These are phyloP conservation scores for Lepilemur septentrionalis DNA, from an alignment of 2,797 vertebrate genomes.

Conservation along the genomic window DNA sequence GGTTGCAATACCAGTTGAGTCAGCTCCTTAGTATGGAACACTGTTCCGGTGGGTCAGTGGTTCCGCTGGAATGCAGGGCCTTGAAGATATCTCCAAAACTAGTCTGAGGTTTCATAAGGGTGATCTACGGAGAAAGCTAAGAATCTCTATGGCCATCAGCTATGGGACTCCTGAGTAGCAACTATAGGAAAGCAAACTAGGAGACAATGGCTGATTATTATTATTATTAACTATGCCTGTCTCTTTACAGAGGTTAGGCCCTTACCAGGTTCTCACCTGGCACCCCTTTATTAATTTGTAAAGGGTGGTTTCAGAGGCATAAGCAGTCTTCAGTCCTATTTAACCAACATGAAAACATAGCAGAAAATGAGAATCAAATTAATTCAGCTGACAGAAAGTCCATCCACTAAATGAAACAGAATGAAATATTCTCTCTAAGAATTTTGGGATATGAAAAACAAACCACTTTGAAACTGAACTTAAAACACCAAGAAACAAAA, in stretches of 20 bases:
- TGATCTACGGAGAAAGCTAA: neutral
- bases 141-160: neutral
- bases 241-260: neutral
- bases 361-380: conserved; percentile 21
- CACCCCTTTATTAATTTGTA: neutral
- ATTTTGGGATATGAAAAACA: conserved; percentile 12
- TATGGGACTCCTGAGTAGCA: neutral
- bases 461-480: neutral
- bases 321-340: neutral
- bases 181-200: neutral
- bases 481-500: conserved; percentile 8
- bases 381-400: neutral
- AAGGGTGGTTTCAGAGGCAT: neutral
- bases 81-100: neutral
- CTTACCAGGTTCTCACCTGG: neutral
- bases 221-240: neutral
- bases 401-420: neutral
- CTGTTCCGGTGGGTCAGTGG: neutral
- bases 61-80: neutral
- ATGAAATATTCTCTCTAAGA: conserved; percentile 11
- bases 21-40: neutral
- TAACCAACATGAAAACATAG: neutral
- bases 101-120: neutral
- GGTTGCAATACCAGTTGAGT: neutral
- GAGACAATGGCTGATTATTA: neutral